Percentiles rank a stretch among this genome's conserved stretches.
These are phyloP conservation scores for Lasioglossum lativentre DNA, from an alignment of 2,888 invertebrate species.

Conservation along the genomic window DNA sequence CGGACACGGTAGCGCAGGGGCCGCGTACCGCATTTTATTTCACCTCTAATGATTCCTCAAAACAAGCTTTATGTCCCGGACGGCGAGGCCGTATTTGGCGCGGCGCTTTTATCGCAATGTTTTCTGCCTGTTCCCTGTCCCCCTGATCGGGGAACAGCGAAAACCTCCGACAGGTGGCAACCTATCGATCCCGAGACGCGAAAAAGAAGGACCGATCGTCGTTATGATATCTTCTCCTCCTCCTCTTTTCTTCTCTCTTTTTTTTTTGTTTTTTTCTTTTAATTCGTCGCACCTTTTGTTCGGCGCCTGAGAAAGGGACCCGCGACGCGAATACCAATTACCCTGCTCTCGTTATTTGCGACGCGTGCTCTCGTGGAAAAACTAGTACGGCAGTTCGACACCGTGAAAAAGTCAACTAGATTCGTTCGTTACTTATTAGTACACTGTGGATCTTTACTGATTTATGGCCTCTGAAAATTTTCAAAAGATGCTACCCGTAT, in stretches of 20 bases:
- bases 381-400: not conserved
- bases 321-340: constrained; percentile 46
- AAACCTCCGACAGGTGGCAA: constrained; percentile 69
- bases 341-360: constrained; percentile 27
- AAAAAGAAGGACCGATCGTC: constrained; percentile 61
- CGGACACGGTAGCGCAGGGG: constrained; percentile 64
- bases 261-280: constrained; percentile 12
- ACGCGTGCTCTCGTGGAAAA: not conserved
- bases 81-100: constrained; percentile 76
- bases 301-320: constrained; percentile 25
- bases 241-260: not conserved
- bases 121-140: constrained; percentile 68
- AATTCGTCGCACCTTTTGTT: constrained; percentile 54
- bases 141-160: constrained; percentile 42
- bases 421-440: not conserved
- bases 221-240: constrained; percentile 47
- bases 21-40: constrained; percentile 64
- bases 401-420: not conserved
- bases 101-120: constrained; percentile 75
- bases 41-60: constrained; percentile 78
- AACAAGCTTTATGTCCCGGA: constrained; percentile 76
- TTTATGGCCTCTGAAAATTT: no score
- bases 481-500: no score
- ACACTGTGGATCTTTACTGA: no score
- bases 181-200: constrained; percentile 57